Base-by-base conservation (phyloP, 2,113 vertebrate genomes). In the Dipodomys spectabilis region DNA sequence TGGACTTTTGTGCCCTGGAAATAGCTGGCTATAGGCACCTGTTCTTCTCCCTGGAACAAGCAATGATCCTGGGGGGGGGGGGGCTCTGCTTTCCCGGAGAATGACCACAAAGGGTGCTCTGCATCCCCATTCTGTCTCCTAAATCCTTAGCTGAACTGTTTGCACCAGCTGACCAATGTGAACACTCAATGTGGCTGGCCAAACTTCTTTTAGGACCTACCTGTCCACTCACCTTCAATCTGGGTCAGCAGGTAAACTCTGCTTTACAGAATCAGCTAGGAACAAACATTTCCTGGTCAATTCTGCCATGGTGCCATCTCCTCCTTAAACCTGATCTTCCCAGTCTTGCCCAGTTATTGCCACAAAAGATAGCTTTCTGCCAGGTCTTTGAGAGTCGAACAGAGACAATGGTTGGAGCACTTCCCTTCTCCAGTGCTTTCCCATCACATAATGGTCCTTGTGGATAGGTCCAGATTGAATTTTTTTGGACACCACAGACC, bases 271-370 rank as follows among this genome's bases (percentile, higher is more conserved):
- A 28, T 11, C 22, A 16, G 11, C 7, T 27, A 7, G 8, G 20
- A 4, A 8, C 16, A 79, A 69, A 16, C 8, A 0, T 11, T 28
- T 20, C 45, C 18, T 32, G 6, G 23, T 22, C 2, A 12, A 2
- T 0, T 25, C 2, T 23, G 27, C 27, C 15, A 0, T 45, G 11
- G 15, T 0, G 0, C 7, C 5, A 1, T 15, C 19, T 5, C 45
- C 0, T 1, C 4, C 53, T 32, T 4, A 57, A 3, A 11, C 6
- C 28, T 0, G 0, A 9, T 39, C 57, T n/a, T n/a, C 18, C 64
- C 1, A 12, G 15, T 30, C 16, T 19, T 4, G 18, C 3, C 6
- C 2, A 12, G 10, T 15, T 15, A 16, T 73, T 23, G 60, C 30
- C 22, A 1, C 1, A 53, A 71, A 35, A 49, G 10, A 60, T 0